phyloP scores from a whole-genome alignment of 2,888 invertebrate genomes.

The Aphodius granarius region DNA sequence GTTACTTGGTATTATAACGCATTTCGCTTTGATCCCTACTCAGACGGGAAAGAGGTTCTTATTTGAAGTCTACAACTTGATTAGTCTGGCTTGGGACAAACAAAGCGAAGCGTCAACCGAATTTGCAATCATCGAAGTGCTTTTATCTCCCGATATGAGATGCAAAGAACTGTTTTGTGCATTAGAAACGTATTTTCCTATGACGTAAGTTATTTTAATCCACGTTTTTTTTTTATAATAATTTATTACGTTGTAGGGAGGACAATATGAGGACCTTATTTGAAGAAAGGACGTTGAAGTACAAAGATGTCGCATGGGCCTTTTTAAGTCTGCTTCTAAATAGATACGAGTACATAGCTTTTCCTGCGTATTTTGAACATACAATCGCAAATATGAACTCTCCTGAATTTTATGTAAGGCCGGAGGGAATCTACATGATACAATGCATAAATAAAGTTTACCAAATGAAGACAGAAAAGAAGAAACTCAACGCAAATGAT shows the following conservation, averaged over 20 bases:
- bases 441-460: conserved; percentile 18
- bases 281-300: conserved; percentile 17
- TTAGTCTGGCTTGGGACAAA: background rate
- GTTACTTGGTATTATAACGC: conserved; percentile 2
- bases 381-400: background rate
- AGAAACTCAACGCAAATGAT: background rate
- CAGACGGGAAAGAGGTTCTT: conserved; percentile 6
- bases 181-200: conserved; percentile 10
- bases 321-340: conserved; percentile 11
- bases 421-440: conserved; percentile 12
- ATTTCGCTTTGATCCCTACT: conserved; percentile 5
- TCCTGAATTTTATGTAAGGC: conserved; percentile 5
- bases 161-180: conserved; percentile 10
- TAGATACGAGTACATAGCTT: conserved; percentile 1
- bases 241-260: background rate
- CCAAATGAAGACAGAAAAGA: background rate
- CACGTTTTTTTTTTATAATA: background rate
- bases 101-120: conserved; percentile 3
- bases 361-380: conserved; percentile 17
- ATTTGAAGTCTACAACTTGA: conserved; percentile 4
- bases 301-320: conserved; percentile 11
- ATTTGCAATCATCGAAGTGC: conserved; percentile 5
- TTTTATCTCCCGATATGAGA: conserved; percentile 20
- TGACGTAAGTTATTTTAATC: background rate
- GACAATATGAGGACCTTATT: conserved; percentile 9